phyloP scores from a whole-genome alignment of 1,140 invertebrate genomes.

The Zaprionus capensis region DNA sequence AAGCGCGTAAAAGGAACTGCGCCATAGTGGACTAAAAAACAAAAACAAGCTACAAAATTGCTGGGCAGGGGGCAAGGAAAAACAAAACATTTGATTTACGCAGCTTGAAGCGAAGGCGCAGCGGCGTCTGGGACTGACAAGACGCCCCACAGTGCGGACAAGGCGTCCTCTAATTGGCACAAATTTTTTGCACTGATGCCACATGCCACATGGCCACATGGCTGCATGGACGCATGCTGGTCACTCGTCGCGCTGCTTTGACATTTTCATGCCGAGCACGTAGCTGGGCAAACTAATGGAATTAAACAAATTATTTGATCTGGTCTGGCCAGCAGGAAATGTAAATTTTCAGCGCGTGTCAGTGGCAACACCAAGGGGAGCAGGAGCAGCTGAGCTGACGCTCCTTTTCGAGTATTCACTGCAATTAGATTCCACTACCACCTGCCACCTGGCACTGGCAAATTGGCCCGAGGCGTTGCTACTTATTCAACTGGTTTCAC shows the following conservation, averaged over 20 bases:
- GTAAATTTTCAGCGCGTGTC: slow-evolving; percentile 63
- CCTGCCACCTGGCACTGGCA: slow-evolving; percentile 27
- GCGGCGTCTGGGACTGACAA: slow-evolving; percentile 51
- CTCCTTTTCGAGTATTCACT: slow-evolving; percentile 24
- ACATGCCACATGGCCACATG: slow-evolving; percentile 38
- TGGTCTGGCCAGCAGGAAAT: slow-evolving; percentile 69
- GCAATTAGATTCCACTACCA: slow-evolving; percentile 20
- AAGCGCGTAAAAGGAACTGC: slow-evolving; percentile 8
- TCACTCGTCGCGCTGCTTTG: slow-evolving; percentile 27
- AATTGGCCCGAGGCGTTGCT: slow-evolving; percentile 26
- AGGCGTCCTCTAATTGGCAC: slow-evolving; percentile 74
- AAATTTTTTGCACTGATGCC: slow-evolving; percentile 56
- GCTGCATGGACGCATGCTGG: slow-evolving; percentile 35
- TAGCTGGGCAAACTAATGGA: slow-evolving; percentile 67
- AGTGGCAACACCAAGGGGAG: background rate
- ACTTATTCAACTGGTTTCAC: slow-evolving; percentile 52
- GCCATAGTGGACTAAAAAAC: slow-evolving; percentile 14
- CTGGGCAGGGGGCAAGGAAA: slow-evolving; percentile 7
- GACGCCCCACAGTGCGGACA: slow-evolving; percentile 59
- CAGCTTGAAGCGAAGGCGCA: slow-evolving; percentile 22
- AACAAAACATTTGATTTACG: slow-evolving; percentile 74
- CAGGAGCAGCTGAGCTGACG: slow-evolving; percentile 28
- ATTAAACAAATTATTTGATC: slow-evolving; percentile 79
- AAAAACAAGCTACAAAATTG: background rate
- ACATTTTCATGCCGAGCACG: slow-evolving; percentile 65